Base-by-base conservation (phyloP, 2,113 vertebrate species). In the Antechinus flavipes region DNA sequence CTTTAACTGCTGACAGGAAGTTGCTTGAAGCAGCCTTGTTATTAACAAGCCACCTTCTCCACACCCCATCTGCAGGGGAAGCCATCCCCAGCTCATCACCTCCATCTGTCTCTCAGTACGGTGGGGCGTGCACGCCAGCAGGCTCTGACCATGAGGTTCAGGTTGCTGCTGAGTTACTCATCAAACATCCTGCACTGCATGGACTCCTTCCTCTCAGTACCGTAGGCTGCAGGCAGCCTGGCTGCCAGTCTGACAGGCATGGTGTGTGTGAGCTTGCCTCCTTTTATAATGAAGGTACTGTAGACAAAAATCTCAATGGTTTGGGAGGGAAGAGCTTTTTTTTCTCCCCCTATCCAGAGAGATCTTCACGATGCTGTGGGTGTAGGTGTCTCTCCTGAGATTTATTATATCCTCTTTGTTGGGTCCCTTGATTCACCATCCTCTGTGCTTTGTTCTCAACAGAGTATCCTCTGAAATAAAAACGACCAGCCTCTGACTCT, bases 11-110 rank as follows among this genome's bases (percentile, higher is more conserved):
- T 98, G 98, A 98, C 96, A 98, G 97, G 94, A 96, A 98, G 97
- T 98, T 97, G 97, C 98, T 98, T 96, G 97, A 98, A 99, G 98
- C 97, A 97, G 96, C 93, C 95, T 95, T 95, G 97, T 98, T 98
- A 98, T 96, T 97, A 98, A 98, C 98, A 98, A 98, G 96, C 96
- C 93, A 96, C 97, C 84, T 98, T 97, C 97, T 91, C 58, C 35
- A 68, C 94, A 96, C 97, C 97, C 97, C 94, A 54, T 93, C 97
- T 96, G 96, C 92, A 98, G 95, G 97, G 94, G 96, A 97, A 98
- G 98, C 97, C 90, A 50, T 91, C 93, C 96, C 95, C 96, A 96
- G 97, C 97, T 97, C 95, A 93, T 97, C 27, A 89, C 95, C 98
- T 98, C 98, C 98, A 98, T 98, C 98, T 98, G 98, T 96, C 98